A percentile compares a stretch with the other conserved stretches of the same genome.
Evolutionary conservation across 1,140 invertebrate genomes (phyloP).

Genomic region (Apis dorsata): DNA sequence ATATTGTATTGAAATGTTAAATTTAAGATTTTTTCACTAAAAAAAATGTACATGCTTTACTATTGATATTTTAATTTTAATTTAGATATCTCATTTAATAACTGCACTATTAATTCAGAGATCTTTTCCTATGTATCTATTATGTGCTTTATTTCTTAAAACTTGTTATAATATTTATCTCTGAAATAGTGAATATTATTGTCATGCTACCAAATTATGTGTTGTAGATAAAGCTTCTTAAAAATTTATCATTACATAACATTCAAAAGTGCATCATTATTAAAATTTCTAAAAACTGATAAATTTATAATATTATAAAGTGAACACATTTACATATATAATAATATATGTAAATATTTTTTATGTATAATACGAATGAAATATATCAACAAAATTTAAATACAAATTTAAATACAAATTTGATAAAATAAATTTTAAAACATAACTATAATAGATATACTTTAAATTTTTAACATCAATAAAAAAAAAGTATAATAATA

Average conservation of each 20-base stretch:
- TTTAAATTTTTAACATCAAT: neutral
- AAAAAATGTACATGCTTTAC: conserved; percentile 3
- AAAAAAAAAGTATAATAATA: neutral
- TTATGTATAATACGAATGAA: neutral
- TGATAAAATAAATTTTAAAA: neutral
- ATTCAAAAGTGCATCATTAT: conserved; percentile 14
- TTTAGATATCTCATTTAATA: neutral
- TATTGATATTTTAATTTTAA: conserved; percentile 20
- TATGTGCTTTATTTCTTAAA: conserved; percentile 1
- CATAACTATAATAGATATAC: neutral
- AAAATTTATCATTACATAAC: conserved; percentile 16
- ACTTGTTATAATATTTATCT: conserved; percentile 22
- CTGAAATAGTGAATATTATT: conserved; percentile 25
- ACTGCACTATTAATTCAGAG: conserved; percentile 3
- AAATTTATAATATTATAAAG: conserved; percentile 1
- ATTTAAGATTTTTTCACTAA: neutral
- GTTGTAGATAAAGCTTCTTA: conserved; percentile 23
- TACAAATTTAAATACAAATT: neutral
- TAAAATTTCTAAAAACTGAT: conserved; percentile 17
- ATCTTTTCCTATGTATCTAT: conserved; percentile 10
- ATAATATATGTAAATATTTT: neutral
- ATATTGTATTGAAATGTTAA: conserved; percentile 2
- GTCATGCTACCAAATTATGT: conserved; percentile 37
- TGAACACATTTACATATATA: conserved; percentile 24
- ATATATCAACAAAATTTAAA: conserved; percentile 1